Conservation (phyloP, 2,888 invertebrate genomes). For the Drosophila recens region DNA sequence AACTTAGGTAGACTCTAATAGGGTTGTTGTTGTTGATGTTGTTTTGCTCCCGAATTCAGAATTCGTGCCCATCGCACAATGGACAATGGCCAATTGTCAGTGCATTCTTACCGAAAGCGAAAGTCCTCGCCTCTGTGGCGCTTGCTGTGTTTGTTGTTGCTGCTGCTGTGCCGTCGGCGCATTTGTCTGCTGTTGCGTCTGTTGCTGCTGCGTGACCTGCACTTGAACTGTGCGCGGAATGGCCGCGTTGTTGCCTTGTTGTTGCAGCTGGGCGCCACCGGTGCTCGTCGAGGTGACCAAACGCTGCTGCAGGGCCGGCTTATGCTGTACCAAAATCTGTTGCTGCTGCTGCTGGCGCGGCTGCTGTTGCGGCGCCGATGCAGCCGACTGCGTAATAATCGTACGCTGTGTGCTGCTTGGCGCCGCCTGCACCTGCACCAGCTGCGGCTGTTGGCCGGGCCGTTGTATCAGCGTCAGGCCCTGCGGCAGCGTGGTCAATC, state of each 20-base stretch:
- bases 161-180: conserved; percentile 59
- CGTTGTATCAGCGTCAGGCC: conserved; percentile 85
- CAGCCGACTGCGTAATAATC: conserved; percentile 82
- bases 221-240: conserved; percentile 81
- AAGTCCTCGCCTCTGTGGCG: conserved; percentile 83
- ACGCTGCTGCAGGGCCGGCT: conserved; percentile 80
- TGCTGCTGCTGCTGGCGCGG: conserved; percentile 84
- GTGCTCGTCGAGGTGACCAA: conserved; percentile 76
- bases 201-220: conserved; percentile 81
- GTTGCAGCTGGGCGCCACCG: conserved; percentile 57
- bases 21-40: too few relatives aligned
- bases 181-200: conserved; percentile 83
- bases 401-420: conserved; percentile 83
- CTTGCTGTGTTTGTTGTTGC: conserved; percentile 67
- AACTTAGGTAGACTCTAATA: too few relatives aligned
- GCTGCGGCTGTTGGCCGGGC: conserved; percentile 85
- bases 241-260: conserved; percentile 62
- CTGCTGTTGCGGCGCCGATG: conserved; percentile 78
- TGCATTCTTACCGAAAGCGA: conserved; percentile 81
- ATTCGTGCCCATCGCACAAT: not conserved
- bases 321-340: conserved; percentile 84
- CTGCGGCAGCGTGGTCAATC: conserved; percentile 83
- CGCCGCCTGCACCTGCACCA: conserved; percentile 84
- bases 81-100: not conserved
- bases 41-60: too few relatives aligned